Evolutionary conservation across 1,140 invertebrate species (phyloP), one percentile per base, ranked within the genome.

Genomic region (Yoshiicerus persimilis): DNA sequence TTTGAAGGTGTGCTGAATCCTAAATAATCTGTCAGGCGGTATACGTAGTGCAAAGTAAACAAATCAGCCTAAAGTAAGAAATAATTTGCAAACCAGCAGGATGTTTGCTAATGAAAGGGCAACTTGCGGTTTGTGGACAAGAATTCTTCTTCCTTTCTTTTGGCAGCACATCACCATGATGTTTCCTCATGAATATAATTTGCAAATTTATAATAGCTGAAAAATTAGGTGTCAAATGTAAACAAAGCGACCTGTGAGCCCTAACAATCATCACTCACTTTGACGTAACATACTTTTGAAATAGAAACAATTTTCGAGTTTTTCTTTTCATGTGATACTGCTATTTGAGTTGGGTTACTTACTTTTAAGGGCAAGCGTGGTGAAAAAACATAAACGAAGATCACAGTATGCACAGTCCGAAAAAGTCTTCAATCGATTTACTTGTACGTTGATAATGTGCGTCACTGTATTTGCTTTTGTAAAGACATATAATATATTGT

Each of bases 71-170:
- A 30, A 70, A 6, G 23, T 30, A 27, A n/a, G 36, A 36, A 80
- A 38, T 77, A 77, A 34, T 77, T 77, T 36, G 34, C 13, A 30
- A 32, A 64, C 56, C 64, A 77, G 70, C 70, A 36, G 30, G 75
- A 80, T 34, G 75, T 36, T 36, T 27, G 32, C 70, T 80, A 80
- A 36, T 80, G 27, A 80, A 80, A 80, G 32, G 32, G 34, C 32
- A 36, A 23, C 75, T 80, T 80, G 75, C 5, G 75, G 75, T 80
- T n/a, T 20, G 4, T 34, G 27, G 64, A 70, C 27, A 80, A 80
- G 34, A 80, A 10, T 30, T 80, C 13, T 36, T 80, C 75, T 80
- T 80, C 75, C 75, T 80, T 80, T 80, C 75, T 80, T 80, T 80
- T 80, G 30, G 75, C 75, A 36, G n/a, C 16, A 20, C n/a, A 80